Evolutionary conservation across 2,797 vertebrate genomes (phyloP), one percentile per base, ranked within the genome.

Genomic region (Poeciliopsis turneri): DNA sequence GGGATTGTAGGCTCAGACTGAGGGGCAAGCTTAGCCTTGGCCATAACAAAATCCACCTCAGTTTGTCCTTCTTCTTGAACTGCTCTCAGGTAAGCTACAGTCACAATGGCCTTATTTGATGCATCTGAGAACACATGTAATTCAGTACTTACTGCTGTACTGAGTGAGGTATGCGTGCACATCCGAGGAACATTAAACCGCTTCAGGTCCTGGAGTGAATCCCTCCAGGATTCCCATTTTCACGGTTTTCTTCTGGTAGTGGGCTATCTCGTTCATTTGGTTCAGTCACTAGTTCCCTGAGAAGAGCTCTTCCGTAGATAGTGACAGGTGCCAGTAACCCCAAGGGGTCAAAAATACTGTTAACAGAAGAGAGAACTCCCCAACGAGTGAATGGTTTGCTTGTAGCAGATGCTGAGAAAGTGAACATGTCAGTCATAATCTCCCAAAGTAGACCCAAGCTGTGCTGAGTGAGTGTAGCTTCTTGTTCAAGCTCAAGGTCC

Each of bases 351-450:
- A 71, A 71, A 1, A 70, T 4, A 20, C 75, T 69, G 33, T 69
- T 76, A 5, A 69, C 61, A 1, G 73, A 43, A 9, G 36, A 74
- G 12, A 77, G 16, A 16, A 77, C 66, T 13, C 66, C 46, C 2
- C 49, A 28, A 3, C 30, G 49, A 7, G 68, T 78, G 28, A 25
- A 78, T 1, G 68, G 2, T 0, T 72, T 78, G 25, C 1, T 78
- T 13, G 2, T 13, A 1, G 13, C n/a, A 2, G 41, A 13, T 23
- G 28, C 39, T 23, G 28, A 7, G n/a, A 82, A 80, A 0, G 80
- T 78, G 51, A 78, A 82, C 1, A 15, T 78, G 28, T 87, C 85
- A 5, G 36, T 36, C 36, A 4, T 36, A 36, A 36, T 36, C 36
- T 36, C 36, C 36, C 36, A 36, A 36, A 36, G 36, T 3, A 36